These are phyloP conservation scores for Parthenolecanium corni DNA, from an alignment of 2,888 invertebrate species.

Conservation along the genomic window DNA sequence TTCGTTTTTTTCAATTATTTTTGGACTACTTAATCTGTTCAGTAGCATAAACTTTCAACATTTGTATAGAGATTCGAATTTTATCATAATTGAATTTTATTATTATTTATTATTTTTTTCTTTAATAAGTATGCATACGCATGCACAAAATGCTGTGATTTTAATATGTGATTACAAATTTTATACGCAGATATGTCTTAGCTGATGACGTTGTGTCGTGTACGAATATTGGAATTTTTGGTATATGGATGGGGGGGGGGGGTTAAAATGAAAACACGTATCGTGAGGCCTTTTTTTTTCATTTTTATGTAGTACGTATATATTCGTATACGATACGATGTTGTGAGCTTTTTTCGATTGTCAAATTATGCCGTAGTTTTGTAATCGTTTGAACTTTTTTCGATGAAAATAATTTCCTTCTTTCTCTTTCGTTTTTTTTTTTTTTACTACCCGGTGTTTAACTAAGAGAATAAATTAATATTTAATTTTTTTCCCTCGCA, in stretches of 20 bases:
- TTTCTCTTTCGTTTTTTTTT: not conserved
- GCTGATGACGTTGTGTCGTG: no score
- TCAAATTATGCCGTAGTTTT: not conserved
- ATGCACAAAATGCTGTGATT: constrained; percentile 28
- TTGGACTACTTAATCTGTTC: no score
- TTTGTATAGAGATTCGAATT: constrained; percentile 6
- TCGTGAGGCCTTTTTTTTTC: no score
- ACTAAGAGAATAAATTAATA: no score
- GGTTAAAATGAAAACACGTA: no score
- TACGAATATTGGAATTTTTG: no score
- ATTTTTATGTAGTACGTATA: no score
- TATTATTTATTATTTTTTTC: not conserved
- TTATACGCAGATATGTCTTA: constrained; percentile 13
- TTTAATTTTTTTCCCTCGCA: not conserved
- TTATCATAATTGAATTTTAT: constrained; percentile 6
- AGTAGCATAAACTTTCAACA: constrained; percentile 3
- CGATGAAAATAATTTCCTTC: not conserved
- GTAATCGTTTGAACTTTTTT: no score
- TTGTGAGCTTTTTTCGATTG: not conserved
- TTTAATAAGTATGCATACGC: constrained; percentile 19
- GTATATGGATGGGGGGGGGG: no score
- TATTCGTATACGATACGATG: not conserved
- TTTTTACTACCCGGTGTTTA: not conserved
- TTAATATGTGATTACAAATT: constrained; percentile 28
- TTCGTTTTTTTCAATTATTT: no score